A percentile compares a stretch with the other conserved stretches of the same genome.
phyloP scores from a whole-genome alignment of 1,140 invertebrate genomes.

The Polypedilum pembai region DNA sequence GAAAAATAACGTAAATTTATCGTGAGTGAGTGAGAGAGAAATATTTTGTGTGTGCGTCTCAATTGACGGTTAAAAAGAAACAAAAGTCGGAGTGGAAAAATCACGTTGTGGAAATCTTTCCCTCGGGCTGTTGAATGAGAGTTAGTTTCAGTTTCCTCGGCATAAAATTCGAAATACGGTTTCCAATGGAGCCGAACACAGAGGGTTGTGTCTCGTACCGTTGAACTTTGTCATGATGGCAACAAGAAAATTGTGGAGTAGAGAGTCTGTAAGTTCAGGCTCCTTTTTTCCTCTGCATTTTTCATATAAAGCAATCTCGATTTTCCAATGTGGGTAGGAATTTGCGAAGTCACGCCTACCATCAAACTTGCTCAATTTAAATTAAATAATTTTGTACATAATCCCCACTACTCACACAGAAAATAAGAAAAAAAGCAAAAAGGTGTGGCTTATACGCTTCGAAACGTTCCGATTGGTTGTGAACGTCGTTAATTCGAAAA shows the following conservation, averaged over 20 bases:
- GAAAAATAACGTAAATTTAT: neutral
- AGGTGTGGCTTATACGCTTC: neutral
- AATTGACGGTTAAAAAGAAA: neutral
- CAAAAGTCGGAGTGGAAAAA: neutral
- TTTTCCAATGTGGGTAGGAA: constrained; percentile 10
- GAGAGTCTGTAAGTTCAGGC: neutral
- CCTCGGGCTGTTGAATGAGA: neutral
- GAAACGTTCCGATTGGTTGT: neutral
- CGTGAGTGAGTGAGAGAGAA: neutral
- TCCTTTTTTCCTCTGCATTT: constrained; percentile 23
- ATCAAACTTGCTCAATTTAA: neutral
- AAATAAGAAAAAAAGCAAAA: neutral
- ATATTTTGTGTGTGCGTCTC: neutral
- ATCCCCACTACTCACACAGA: neutral
- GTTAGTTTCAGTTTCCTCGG: neutral
- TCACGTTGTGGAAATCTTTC: neutral
- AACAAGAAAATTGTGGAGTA: neutral
- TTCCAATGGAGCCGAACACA: neutral
- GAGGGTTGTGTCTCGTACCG: constrained; percentile 1
- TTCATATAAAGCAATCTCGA: neutral
- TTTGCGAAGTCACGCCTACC: neutral
- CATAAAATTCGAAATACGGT: neutral
- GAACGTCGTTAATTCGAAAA: constrained; percentile 22
- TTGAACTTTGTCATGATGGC: neutral
- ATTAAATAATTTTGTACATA: constrained; percentile 5